Conservation (phyloP, 2,888 invertebrate species). For the Hoplodrina ambigua region DNA sequence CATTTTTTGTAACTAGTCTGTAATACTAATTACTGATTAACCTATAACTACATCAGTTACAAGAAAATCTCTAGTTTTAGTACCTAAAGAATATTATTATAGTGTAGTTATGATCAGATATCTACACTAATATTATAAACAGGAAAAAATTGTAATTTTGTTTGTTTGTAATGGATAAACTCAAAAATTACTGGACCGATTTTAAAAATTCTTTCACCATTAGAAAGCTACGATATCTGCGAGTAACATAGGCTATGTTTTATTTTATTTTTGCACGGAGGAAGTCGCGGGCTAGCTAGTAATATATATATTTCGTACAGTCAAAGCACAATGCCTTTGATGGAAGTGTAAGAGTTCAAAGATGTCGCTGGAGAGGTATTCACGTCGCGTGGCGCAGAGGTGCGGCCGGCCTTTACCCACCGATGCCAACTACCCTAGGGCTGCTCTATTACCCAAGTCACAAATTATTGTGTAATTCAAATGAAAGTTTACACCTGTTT, state of each 20-base stretch:
- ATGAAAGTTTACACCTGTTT: too few relatives aligned
- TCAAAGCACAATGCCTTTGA: conserved; percentile 64
- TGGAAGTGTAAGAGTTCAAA: conserved; percentile 60
- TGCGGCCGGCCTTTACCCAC: conserved; percentile 62
- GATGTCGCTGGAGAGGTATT: conserved; percentile 62
- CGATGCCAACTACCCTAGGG: conserved; percentile 59
- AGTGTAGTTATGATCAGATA: conserved; percentile 24
- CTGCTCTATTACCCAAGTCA: conserved; percentile 28
- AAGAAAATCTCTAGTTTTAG: conserved; percentile 25
- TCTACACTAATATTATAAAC: too few relatives aligned
- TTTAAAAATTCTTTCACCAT: too few relatives aligned
- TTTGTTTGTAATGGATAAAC: too few relatives aligned
- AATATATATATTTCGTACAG: conserved; percentile 30
- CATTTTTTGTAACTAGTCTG: conserved; percentile 6
- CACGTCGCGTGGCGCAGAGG: conserved; percentile 57
- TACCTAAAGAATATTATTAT: conserved; percentile 41
- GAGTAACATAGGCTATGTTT: too few relatives aligned
- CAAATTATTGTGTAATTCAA: background rate
- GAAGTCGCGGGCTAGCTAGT: too few relatives aligned
- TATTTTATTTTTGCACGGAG: too few relatives aligned
- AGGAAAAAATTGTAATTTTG: too few relatives aligned
- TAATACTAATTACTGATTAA: conserved; percentile 18
- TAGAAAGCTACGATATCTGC: too few relatives aligned
- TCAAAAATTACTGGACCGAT: too few relatives aligned
- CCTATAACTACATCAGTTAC: conserved; percentile 23